phyloP scores from a whole-genome alignment of 2,797 vertebrate genomes.

The Lophotriccus pileatus region DNA sequence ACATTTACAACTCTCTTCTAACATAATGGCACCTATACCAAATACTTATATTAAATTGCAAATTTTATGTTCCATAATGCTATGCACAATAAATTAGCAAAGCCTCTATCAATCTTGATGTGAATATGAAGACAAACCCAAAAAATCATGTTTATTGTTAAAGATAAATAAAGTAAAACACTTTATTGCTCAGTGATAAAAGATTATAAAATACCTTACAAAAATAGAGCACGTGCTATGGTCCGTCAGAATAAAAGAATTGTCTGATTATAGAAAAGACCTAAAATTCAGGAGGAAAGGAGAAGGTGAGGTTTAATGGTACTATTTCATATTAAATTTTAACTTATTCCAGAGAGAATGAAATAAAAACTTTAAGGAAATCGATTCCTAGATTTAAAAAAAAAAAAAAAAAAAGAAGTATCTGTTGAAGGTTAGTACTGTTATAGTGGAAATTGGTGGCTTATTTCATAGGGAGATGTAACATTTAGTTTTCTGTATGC shows the following conservation, averaged over 20 bases:
- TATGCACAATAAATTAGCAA: slow-evolving; percentile 72
- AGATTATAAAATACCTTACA: slow-evolving; percentile 37
- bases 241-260: background rate
- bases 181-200: slow-evolving; percentile 58
- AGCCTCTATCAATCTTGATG: slow-evolving; percentile 61
- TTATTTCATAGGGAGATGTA: background rate
- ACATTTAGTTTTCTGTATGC: background rate
- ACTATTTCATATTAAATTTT: slow-evolving; percentile 47
- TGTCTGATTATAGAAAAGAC: slow-evolving; percentile 35
- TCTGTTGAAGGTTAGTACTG: background rate
- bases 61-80: slow-evolving; percentile 72
- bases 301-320: slow-evolving; percentile 25
- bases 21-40: slow-evolving; percentile 62
- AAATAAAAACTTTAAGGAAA: slow-evolving; percentile 32
- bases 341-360: slow-evolving; percentile 2
- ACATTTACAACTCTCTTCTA: slow-evolving; percentile 71
- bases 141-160: slow-evolving; percentile 65
- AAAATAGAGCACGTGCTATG: background rate
- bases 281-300: slow-evolving; percentile 21
- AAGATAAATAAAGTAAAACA: slow-evolving; percentile 71
- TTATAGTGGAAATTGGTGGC: background rate
- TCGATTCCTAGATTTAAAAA: background rate
- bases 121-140: slow-evolving; percentile 55
- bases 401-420: background rate
- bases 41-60: slow-evolving; percentile 70